Evolutionary conservation across 2,888 invertebrate species (phyloP), one percentile per base, ranked within the genome.

Genomic region (Plebejus anna): DNA sequence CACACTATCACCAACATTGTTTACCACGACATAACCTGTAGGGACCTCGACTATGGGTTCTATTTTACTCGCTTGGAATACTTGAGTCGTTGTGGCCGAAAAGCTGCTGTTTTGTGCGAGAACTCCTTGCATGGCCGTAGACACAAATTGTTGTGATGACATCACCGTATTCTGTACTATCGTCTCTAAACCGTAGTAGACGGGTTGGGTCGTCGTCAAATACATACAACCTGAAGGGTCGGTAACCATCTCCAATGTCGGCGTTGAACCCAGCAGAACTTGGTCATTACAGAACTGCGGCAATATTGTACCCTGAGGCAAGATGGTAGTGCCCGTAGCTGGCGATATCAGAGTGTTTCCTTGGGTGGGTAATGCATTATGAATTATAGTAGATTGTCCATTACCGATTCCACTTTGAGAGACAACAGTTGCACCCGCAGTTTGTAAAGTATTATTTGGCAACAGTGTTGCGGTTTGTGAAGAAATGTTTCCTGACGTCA

Each of bases 101-200:
- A 97, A 97, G 85, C 97, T 97, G 83, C 97, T 97, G 83, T 96
- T 96, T 82, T 96, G 96, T 76, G 97, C 96, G 51, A 97, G 92
- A 2, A 97, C 96, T 71, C 97, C 97, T 79, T 96, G 97, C 94
- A 97, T 96, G 5, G 97, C 96, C 1, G 97, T 96, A 4, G 97
- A 96, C 22, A 97, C 96, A 85, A 97, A 97, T 84, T 97, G 97
- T 85, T 97, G 97, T 36, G 97, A 97, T n/a, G 97, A 97, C 97
- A 97, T 97, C 0, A 97, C 97, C 4, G 97, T 97, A 84, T 97
- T 97, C 87, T 97, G 97, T 2, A 97, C 97, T 76, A 97, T 97
- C 0, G 97, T 97, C 90, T 97, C 97, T 80, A 97, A 92, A 0
- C 97, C 97, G 82, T 97, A 97, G 83, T 97, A 97, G 83, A 97